Evolutionary conservation across 2,113 vertebrate genomes (phyloP), one percentile per base, ranked within the genome.

Genomic region (Tragelaphus scriptus): DNA sequence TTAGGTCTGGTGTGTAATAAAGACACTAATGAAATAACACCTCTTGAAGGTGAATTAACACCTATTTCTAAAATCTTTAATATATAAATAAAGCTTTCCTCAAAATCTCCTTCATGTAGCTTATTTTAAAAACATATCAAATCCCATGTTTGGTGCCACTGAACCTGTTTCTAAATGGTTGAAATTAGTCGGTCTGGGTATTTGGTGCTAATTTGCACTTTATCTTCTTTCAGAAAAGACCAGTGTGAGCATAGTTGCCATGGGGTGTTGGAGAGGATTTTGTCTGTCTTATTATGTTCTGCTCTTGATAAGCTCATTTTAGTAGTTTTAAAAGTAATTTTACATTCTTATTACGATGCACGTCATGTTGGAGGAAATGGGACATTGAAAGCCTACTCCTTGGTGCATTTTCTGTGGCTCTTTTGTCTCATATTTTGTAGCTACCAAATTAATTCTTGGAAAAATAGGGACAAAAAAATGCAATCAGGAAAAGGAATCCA

Each of bases 361-460:
- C 55, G 10, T 85, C 49, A 79, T 93, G 49, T 89, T 68, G 91
- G 92, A 44, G 5, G 28, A 71, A 90, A 47, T 63, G 59, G 51
- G 32, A 85, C 65, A 21, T n/a, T 36, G 86, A 77, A 88, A 90
- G 49, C 63, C 5, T 21, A 30, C 79, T 77, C 13, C 51, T 85
- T 55, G 23, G 59, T 56, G 21, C 28, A 23, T 91, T 80, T 96
- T 96, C 95, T 91, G 47, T 68, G 71, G 9, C 53, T 94, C 53
- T 88, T 95, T 95, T 90, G 40, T 90, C 71, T 59, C 49, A 10
- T 36, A 25, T 51, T 95, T 96, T 81, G 12, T 32, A 90, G 84
- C 79, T 81, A 65, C 80, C 87, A 25, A 90, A 94, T 96, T 77
- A 94, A 94, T 95, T 96, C 91, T 93, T 93, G 91, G 90, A 95